Conservation (phyloP, 2,888 invertebrate genomes). For the Standfussiana lucernea region DNA sequence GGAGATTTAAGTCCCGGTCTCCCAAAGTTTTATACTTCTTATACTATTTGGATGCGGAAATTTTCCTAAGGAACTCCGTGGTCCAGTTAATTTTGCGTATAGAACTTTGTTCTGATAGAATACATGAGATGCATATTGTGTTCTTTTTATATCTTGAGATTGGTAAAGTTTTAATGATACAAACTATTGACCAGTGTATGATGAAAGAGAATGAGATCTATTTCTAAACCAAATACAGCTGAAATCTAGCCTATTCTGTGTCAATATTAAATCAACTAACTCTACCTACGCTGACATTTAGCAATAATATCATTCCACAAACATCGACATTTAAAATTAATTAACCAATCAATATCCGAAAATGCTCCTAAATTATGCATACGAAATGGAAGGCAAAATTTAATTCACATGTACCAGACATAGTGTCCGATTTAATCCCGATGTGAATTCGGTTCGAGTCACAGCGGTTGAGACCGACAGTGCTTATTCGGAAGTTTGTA, state of each 20-base stretch:
- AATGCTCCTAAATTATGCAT: slow-evolving; percentile 62
- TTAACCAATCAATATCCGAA: slow-evolving; percentile 61
- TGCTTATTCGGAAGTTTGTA: slow-evolving; percentile 85
- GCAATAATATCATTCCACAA: slow-evolving; percentile 2
- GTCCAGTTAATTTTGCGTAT: slow-evolving; percentile 31
- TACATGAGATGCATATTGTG: slow-evolving; percentile 39
- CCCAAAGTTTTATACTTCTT: slow-evolving; percentile 57
- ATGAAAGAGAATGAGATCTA: not conserved
- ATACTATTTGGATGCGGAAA: slow-evolving; percentile 40
- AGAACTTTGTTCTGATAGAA: slow-evolving; percentile 36
- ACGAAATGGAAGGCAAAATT: slow-evolving; percentile 71
- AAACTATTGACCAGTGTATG: not conserved
- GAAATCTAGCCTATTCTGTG: not conserved
- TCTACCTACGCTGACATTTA: slow-evolving; percentile 3
- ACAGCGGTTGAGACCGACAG: slow-evolving; percentile 80
- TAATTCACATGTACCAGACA: slow-evolving; percentile 78
- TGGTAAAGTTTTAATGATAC: not conserved
- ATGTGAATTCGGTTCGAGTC: slow-evolving; percentile 79
- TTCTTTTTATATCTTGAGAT: slow-evolving; percentile 7
- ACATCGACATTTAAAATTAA: slow-evolving; percentile 13
- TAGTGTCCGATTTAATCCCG: slow-evolving; percentile 83
- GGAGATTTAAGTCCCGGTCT: slow-evolving; percentile 47
- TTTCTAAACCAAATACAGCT: not conserved
- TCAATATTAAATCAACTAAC: slow-evolving; percentile 9
- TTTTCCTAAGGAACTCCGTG: slow-evolving; percentile 47